These are phyloP conservation scores for Pipra filicauda DNA, from an alignment of 2,113 vertebrate species.

Conservation along the genomic window DNA sequence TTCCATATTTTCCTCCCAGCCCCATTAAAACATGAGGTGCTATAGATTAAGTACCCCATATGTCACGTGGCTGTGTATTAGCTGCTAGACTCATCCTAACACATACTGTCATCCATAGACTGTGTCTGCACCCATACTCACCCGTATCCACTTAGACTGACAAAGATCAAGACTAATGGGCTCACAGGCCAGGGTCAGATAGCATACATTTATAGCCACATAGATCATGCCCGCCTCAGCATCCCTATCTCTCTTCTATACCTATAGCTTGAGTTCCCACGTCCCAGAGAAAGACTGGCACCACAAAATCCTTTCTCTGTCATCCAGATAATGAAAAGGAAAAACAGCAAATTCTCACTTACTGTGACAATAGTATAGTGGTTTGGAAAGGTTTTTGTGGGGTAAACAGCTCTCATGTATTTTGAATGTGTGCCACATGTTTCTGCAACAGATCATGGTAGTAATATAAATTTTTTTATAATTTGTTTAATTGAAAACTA, in stretches of 20 bases:
- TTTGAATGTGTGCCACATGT: slow-evolving; percentile 82
- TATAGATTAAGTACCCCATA: background rate
- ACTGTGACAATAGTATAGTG: slow-evolving; percentile 96
- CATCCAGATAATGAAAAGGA: background rate
- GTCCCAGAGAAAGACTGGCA: background rate
- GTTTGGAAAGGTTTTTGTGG: slow-evolving; percentile 97
- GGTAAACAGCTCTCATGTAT: slow-evolving; percentile 88
- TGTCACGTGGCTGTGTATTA: background rate
- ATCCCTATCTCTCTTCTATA: background rate
- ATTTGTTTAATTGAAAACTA: background rate
- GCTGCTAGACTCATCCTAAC: background rate
- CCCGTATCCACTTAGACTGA: rapidly evolving
- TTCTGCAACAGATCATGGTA: slow-evolving; percentile 76
- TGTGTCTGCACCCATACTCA: background rate
- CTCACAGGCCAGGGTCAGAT: background rate
- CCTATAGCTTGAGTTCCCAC: background rate
- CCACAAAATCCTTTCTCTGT: background rate
- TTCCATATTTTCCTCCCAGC: background rate
- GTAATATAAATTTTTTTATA: background rate
- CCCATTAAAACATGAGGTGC: background rate
- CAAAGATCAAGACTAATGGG: background rate
- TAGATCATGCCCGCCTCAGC: background rate
- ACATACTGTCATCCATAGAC: background rate
- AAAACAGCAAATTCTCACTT: slow-evolving; percentile 66
- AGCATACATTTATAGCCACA: background rate